Conservation (phyloP, 2,113 vertebrate species). For the Hyperopisus bebe region DNA sequence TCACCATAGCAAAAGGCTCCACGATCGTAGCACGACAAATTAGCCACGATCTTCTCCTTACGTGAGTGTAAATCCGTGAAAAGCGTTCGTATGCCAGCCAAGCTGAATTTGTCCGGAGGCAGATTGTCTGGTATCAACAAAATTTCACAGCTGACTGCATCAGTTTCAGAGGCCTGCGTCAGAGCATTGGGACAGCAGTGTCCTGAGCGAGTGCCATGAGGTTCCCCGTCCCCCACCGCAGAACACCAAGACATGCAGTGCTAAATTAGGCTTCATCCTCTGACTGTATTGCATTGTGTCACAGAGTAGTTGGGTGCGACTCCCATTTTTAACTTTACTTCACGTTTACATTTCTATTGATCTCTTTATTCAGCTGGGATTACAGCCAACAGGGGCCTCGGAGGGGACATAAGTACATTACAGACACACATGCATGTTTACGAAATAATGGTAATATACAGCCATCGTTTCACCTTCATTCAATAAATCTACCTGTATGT, state of each 20-base stretch:
- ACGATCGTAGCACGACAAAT: not conserved
- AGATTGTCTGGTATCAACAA: not conserved
- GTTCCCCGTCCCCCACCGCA: not conserved
- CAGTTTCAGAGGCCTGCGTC: not conserved
- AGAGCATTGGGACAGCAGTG: not conserved
- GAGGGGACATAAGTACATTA: not conserved
- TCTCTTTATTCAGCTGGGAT: not conserved
- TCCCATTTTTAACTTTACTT: not conserved
- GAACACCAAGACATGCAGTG: not conserved
- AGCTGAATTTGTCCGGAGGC: not conserved
- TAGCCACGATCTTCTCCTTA: not conserved
- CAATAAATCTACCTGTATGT: not conserved
- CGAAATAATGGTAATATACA: not conserved
- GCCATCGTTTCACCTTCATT: not conserved
- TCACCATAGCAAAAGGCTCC: not conserved
- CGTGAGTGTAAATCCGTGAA: slow-evolving; percentile 12
- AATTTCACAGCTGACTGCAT: slow-evolving; percentile 10
- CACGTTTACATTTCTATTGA: not conserved
- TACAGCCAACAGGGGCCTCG: not conserved
- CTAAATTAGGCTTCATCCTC: not conserved
- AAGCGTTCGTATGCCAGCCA: not conserved
- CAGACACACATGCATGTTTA: not conserved
- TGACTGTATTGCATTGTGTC: not conserved
- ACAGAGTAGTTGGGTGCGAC: not conserved
- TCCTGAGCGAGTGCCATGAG: not conserved